A percentile compares a stretch with the other conserved stretches of the same genome.
phyloP scores from a whole-genome alignment of 1,140 invertebrate genomes.

The Saccostrea cuccullata region DNA sequence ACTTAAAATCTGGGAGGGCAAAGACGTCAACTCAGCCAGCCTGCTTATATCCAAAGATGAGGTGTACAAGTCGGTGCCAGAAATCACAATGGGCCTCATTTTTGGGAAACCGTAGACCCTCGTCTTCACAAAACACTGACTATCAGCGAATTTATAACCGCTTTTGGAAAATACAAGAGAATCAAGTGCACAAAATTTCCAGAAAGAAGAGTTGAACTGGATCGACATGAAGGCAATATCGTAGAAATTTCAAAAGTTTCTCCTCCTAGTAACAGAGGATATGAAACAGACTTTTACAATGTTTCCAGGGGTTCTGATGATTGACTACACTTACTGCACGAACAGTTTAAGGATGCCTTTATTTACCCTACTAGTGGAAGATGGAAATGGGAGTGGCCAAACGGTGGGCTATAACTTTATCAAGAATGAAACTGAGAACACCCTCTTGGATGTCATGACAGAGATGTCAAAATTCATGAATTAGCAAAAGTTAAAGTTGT shows the following conservation, averaged over 20 bases:
- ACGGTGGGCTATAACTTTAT: neutral
- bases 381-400: neutral
- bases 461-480: neutral
- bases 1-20: too few species aligned
- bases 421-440: neutral
- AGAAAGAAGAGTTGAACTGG: too few species aligned
- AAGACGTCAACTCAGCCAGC: too few species aligned
- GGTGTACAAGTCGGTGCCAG: too few species aligned
- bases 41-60: too few species aligned
- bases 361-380: neutral
- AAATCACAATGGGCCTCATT: too few species aligned
- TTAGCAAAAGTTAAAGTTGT: neutral
- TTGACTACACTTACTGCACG: constrained; percentile 1
- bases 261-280: neutral
- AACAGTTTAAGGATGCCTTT: constrained; percentile 2
- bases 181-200: too few species aligned
- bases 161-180: too few species aligned
- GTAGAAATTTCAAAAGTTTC: neutral
- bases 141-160: too few species aligned
- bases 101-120: too few species aligned
- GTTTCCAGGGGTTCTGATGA: neutral
- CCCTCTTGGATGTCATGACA: neutral
- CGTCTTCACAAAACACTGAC: too few species aligned
- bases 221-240: too few species aligned
- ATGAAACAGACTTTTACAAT: neutral